Percentiles rank a stretch among this genome's conserved stretches.
phyloP scores from a whole-genome alignment of 2,797 vertebrate genomes.

The Otolemur crassicaudatus region DNA sequence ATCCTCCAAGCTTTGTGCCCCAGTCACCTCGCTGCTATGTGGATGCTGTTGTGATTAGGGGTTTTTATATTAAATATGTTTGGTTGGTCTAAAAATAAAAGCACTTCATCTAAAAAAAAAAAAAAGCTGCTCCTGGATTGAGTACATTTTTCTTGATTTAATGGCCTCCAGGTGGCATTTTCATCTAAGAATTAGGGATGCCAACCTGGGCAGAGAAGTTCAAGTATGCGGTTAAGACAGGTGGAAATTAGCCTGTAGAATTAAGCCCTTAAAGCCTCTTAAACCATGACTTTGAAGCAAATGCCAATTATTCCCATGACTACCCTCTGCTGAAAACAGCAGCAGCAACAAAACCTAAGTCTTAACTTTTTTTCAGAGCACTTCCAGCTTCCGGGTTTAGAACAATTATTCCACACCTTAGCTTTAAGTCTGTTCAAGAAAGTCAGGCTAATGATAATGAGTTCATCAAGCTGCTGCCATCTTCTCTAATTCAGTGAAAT shows the following conservation, averaged over 20 bases:
- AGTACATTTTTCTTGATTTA: background rate
- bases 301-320: background rate
- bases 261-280: background rate
- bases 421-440: background rate
- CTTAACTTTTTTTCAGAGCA: too few relatives aligned
- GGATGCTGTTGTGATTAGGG: conserved; percentile 51
- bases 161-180: background rate
- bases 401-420: background rate
- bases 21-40: background rate
- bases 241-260: background rate
- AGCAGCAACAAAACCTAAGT: background rate
- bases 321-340: too few relatives aligned
- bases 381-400: background rate
- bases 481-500: background rate
- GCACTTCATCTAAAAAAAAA: conserved; percentile 66
- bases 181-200: background rate
- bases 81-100: conserved; percentile 74
- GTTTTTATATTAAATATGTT: conserved; percentile 77
- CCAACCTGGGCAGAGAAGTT: background rate
- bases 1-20: background rate
- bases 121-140: background rate
- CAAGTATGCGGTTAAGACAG: background rate
- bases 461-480: background rate
- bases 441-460: background rate
- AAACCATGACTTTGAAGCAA: background rate